Base-by-base conservation (phyloP, 2,797 vertebrate species). In the Macropodus opercularis region DNA sequence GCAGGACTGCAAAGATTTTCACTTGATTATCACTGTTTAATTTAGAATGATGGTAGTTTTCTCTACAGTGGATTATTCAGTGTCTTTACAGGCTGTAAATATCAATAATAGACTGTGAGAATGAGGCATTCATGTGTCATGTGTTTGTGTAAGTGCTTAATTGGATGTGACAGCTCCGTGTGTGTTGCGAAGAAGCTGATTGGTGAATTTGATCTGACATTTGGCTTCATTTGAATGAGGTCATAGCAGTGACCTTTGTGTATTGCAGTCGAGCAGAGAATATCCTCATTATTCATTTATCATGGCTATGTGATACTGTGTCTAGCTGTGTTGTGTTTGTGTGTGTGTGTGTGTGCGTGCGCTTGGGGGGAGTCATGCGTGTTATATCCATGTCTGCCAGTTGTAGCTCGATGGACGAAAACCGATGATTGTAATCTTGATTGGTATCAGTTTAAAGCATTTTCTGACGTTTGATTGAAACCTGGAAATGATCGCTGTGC, bases 171-270 rank as follows among this genome's bases (percentile, higher is more conserved):
- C 74, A 66, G 58, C 1, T 53, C 12, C 56, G 14, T 58, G 59
- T 58, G 17, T 17, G 38, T 22, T 53, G 27, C 62, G 60, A 61
- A 54, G 36, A 31, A 62, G 62, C 55, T 59, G 62, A 85, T 78
- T 72, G 71, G 59, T 63, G 24, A 61, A 73, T 74, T 54, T 42
- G 60, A 81, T 52, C 65, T 44, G 68, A 77, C 73, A 65, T 85
- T 81, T 83, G 72, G 36, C 63, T 84, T 58, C 40, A 58, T 76
- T 21, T 72, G 55, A 86, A 80, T 56, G 46, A 72, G 60, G 50
- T 67, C 59, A 51, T 15, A 46, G 61, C 42, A 2, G 40, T 38
- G 60, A 60, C 47, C 62, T 69, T 1, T 63, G 47, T 52, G 52
- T 60, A 44, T 75, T 52, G 60, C 65, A 71, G 1, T 39, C 9